Evolutionary conservation across 2,888 invertebrate genomes (phyloP), one percentile per base, ranked within the genome.

Genomic region (Creontiades dilutus): DNA sequence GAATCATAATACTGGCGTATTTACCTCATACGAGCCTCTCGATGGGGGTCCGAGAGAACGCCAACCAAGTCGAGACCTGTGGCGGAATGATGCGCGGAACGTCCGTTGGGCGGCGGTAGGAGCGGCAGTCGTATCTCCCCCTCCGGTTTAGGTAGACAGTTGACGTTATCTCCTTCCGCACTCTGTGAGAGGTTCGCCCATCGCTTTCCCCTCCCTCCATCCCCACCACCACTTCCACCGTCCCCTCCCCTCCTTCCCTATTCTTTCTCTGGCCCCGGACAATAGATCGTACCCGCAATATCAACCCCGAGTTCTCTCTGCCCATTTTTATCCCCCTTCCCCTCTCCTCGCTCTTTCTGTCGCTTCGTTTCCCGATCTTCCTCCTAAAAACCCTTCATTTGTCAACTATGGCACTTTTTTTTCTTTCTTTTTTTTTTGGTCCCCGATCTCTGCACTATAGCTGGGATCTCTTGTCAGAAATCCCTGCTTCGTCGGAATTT

Each of bases 81-180:
- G 23, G 11, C 68, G 23, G 27, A 68, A 68, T 68, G 68, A 68
- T 68, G 68, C 23, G 19, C 68, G 68, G 68, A 23, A 68, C 23
- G 68, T 68, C 68, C 68, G 80, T 46, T n/a, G 80, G 80, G 28
- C 12, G 75, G 75, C 28, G 23, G 75, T 27, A 47, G 80, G 4
- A 5, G 80, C n/a, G 16, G 37, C 16, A 80, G 47, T 48, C n/a
- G 55, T 85, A 57, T 85, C 86, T 75, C 0, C 86, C 48, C 86
- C 61, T 55, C 75, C 23, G 68, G 75, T 75, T 86, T 86, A 86
- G 75, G 75, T 86, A 86, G 86, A 86, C 86, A 86, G 86, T 86
- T 86, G 86, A 86, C 86, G 86, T 86, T 86, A 86, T 86, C 86
- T 86, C 68, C 86, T 86, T 86, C 86, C 86, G 86, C 86, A 86